Conservation (phyloP, 2,888 invertebrate species). For the Drosophila anomalata region DNA sequence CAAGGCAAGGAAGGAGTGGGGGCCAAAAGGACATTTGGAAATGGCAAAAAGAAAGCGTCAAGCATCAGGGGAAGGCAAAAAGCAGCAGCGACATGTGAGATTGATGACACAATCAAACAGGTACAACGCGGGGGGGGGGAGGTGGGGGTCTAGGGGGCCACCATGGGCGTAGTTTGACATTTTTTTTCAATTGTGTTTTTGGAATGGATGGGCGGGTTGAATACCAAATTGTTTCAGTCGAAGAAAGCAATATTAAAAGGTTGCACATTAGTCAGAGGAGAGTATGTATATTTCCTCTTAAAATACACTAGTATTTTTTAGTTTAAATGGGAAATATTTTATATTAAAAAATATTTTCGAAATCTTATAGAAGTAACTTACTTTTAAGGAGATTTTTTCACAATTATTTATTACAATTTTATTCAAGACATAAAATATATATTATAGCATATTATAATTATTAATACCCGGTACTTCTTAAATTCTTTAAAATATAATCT, state of each 20-base stretch:
- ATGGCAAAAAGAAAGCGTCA: constrained; percentile 9
- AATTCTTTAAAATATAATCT: too few relatives aligned
- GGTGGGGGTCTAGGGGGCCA: background rate
- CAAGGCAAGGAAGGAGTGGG: background rate
- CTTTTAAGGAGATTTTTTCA: too few relatives aligned
- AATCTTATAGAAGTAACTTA: too few relatives aligned
- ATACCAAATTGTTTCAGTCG: constrained; percentile 2
- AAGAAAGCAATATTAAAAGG: constrained; percentile 1
- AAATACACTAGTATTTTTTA: background rate
- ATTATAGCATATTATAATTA: too few relatives aligned
- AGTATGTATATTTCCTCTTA: background rate
- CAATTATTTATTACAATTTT: too few relatives aligned
- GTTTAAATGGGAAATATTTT: background rate
- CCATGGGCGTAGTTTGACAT: background rate
- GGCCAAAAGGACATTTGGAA: constrained; percentile 20
- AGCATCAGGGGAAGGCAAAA: constrained; percentile 12
- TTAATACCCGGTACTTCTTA: too few relatives aligned
- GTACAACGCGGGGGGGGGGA: constrained; percentile 20
- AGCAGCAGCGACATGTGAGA: constrained; percentile 57
- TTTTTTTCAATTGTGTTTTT: constrained; percentile 8
- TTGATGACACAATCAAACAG: constrained; percentile 69
- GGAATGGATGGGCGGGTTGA: background rate
- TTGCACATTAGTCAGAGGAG: background rate
- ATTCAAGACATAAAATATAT: too few relatives aligned
- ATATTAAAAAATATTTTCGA: too few relatives aligned